Base-by-base conservation (phyloP, 2,888 invertebrate genomes). In the Pherbina coryleti region DNA sequence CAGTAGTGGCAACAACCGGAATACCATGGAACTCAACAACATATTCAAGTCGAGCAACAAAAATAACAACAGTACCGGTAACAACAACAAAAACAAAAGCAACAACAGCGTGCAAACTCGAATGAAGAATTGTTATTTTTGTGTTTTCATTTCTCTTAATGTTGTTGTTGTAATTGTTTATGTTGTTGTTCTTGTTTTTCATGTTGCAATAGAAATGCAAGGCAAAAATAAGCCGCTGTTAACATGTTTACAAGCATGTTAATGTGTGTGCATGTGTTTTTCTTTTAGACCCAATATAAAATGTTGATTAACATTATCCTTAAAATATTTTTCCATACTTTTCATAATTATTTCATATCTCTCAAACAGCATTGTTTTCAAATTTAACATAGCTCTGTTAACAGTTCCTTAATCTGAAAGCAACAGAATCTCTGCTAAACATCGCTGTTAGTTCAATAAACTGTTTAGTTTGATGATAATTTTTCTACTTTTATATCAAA, bases 211-310 rank as follows among this genome's bases (percentile, higher is more conserved):
- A 64, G 64, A 64, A 64, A 64, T 64, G 25, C 57, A 60, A 14
- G 22, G 64, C 5, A 14, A 44, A 44, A 67, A 67, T 67, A 44
- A 67, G 44, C 67, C 49, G 49, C 49, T 67, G 67, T 67, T 67
- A 67, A 44, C 19, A 19, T 67, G 8, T 49, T 67, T 19, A 22
- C 25, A 22, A 22, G 57, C 19, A 11, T 57, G 19, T 57, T 57
- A 22, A 22, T 5, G 22, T 55, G n/a, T 55, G 7, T 57, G n/a
- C 57, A 57, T n/a, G 57, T 25, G 57, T 19, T 19, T 57, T 19
- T 57, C 57, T 2, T 25, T n/a, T 57, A 22, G 22, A 5, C 4
- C 3, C 19, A 57, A 7, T 22, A 4, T 5, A 11, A 44, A 31
- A 31, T 31, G 31, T 31, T 31, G 31, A 3, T 31, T 5, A 31